These are phyloP conservation scores for Cirrhinus mrigala DNA, from an alignment of 2,797 vertebrate genomes.

Conservation along the genomic window DNA sequence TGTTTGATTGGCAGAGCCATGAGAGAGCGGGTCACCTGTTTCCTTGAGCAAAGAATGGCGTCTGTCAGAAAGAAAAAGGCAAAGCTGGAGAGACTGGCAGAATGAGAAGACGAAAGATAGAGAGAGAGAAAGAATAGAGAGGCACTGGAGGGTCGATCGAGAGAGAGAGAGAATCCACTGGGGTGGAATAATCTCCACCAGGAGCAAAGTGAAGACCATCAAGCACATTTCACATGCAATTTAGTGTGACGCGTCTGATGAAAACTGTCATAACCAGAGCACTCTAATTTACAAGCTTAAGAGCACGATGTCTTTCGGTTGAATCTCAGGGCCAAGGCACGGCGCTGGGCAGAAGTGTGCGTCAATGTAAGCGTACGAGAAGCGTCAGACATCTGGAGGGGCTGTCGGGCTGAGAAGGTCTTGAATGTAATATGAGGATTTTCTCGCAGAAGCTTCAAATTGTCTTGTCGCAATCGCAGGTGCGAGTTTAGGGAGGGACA, in stretches of 20 bases:
- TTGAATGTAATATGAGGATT: slow-evolving; percentile 40
- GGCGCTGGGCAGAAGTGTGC: background rate
- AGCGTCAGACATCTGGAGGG: slow-evolving; percentile 32
- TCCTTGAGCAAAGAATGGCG: slow-evolving; percentile 46
- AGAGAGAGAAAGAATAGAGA: slow-evolving; percentile 25
- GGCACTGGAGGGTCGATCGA: slow-evolving; percentile 25
- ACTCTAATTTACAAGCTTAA: slow-evolving; percentile 50
- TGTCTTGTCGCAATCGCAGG: slow-evolving; percentile 18
- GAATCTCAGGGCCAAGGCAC: slow-evolving; percentile 32
- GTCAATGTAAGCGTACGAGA: background rate
- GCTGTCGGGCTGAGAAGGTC: slow-evolving; percentile 11
- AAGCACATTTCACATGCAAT: slow-evolving; percentile 57
- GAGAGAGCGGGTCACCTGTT: slow-evolving; percentile 50
- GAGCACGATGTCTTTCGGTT: slow-evolving; percentile 34
- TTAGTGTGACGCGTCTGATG: slow-evolving; percentile 47
- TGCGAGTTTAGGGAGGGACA: slow-evolving; percentile 38
- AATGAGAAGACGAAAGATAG: slow-evolving; percentile 28
- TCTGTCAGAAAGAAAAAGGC: slow-evolving; percentile 41
- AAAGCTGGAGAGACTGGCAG: slow-evolving; percentile 29
- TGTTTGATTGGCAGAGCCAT: slow-evolving; percentile 50
- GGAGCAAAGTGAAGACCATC: slow-evolving; percentile 54
- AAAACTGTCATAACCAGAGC: slow-evolving; percentile 50
- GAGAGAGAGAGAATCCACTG: slow-evolving; percentile 43
- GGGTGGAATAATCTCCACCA: slow-evolving; percentile 55
- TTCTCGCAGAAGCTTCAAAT: slow-evolving; percentile 28